Base-by-base conservation (phyloP, 2,113 vertebrate species). In the Greenwoodochromis staneri region DNA sequence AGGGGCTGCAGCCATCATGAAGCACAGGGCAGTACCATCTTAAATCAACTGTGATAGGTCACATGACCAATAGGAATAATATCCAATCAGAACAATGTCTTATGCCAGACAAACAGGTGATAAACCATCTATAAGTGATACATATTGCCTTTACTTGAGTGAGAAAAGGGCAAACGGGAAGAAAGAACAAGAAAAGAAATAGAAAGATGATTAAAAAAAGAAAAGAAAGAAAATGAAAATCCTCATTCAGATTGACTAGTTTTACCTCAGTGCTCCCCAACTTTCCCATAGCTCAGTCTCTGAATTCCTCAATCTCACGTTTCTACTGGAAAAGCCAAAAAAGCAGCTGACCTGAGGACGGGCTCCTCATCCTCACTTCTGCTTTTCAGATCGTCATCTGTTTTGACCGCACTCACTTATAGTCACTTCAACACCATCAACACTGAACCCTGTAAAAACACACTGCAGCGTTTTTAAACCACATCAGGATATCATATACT, bases 331-430 rank as follows among this genome's bases (percentile, higher is more conserved):
- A 80, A 34, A 80, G 29, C 34, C 21, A 51, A 80, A 51, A 53
- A 36, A 73, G 8, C 69, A 73, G 21, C 21, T 47, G 69, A 45
- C 40, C 40, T 29, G 69, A 76, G 9, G 40, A 76, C 9, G 0
- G n/a, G 14, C 40, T 73, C 13, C 40, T 29, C n/a, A 27, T 7
- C 14, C 0, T 73, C 13, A 45, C 69, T 73, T 73, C 69, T 73
- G 14, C 69, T 73, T 73, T 73, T 73, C 6, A 73, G 40, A 27
- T 7, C 3, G 4, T 73, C 69, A 73, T 40, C 63, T 69, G 69
- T 2, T 73, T 0, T 73, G 13, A 27, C 69, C 14, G 0, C 21
- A 73, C 66, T 27, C 9, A 45, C 21, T 45, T 0, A 3, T 17
- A 47, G 69, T 2, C 69, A 73, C 0, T 73, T 45, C 40, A 73